phyloP scores from a whole-genome alignment of 64 coral and sea anemone species.

The Stylophora pistillata region DNA sequence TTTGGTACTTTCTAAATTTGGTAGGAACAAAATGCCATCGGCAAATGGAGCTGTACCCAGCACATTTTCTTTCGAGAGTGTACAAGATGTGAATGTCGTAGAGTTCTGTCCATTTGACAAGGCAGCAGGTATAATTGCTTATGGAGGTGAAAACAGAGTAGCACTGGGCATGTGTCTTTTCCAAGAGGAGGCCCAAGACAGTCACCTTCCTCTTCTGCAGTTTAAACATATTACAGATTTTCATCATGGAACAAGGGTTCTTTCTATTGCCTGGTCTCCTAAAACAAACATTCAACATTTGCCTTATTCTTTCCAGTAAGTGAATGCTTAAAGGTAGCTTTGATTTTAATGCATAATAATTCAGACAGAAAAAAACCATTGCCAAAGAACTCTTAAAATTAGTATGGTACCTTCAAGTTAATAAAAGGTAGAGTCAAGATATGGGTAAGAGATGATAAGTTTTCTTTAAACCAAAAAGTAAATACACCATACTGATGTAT shows the following conservation, averaged over 20 bases:
- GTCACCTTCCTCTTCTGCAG: slow-evolving; percentile 59
- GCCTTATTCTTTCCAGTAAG: slow-evolving; percentile 86
- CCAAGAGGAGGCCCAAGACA: slow-evolving; percentile 74
- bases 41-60: slow-evolving; percentile 47
- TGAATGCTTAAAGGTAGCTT: background rate
- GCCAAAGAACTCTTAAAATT: no score
- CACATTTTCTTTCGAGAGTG: slow-evolving; percentile 83
- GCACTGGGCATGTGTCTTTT: slow-evolving; percentile 76
- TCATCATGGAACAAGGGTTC: slow-evolving; percentile 78
- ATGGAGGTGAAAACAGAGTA: slow-evolving; percentile 85
- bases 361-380: no score
- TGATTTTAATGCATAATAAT: no score
- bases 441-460: no score
- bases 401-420: no score
- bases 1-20: background rate
- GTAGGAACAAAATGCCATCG: slow-evolving; percentile 47
- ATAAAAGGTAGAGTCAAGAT: no score
- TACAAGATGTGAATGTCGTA: slow-evolving; percentile 80
- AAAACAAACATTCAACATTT: slow-evolving; percentile 64
- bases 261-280: slow-evolving; percentile 89
- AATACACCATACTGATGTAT: no score
- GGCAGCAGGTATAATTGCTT: slow-evolving; percentile 79
- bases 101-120: slow-evolving; percentile 91
- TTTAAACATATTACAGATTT: slow-evolving; percentile 96
- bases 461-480: no score